Base-by-base conservation (phyloP, 2,888 invertebrate genomes). In the Lordiphosa fenestrarum region DNA sequence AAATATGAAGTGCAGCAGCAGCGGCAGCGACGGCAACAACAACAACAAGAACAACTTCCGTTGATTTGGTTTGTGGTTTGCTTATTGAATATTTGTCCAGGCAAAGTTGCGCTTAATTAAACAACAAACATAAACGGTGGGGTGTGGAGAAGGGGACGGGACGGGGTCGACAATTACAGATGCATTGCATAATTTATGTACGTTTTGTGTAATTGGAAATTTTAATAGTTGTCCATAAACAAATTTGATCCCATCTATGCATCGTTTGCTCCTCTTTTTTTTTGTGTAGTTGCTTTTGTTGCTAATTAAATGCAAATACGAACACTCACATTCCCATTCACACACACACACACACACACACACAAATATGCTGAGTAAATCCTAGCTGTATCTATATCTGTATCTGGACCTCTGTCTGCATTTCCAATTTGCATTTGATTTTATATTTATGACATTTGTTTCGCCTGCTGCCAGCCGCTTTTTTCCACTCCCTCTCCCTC, bases 361-460 rank as follows among this genome's bases (percentile, higher is more conserved):
- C 23, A 9, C 49, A 51, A 19, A 19, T 19, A 19, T 66, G 50
- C 59, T 54, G 39, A 35, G 60, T 57, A 74, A 69, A 73, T 75
- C 73, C 66, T 66, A 71, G 72, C 69, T 64, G 63, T 59, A 49
- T 80, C 56, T 71, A 55, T 66, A 54, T 71, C 58, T 73, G 67
- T 49, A 37, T 19, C 36, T 60, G 50, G 35, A 15, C 23, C 25
- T 33, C 21, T n/a, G 46, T 65, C 63, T 66, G 65, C 54, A 59
- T 66, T 78, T 78, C 81, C 81, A 73, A 78, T 78, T 78, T 80
- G 84, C 76, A 80, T 78, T 83, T 73, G 64, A 78, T 78, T 78
- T 83, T 71, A 76, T 78, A 78, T 78, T 83, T 78, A 78, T 78
- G 84, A 83, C 81, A 83, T 80, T 83, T 73, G 61, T 58, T 44